These are phyloP conservation scores for Chrysopilus asiliformis DNA, from an alignment of 2,888 invertebrate genomes.

Conservation along the genomic window DNA sequence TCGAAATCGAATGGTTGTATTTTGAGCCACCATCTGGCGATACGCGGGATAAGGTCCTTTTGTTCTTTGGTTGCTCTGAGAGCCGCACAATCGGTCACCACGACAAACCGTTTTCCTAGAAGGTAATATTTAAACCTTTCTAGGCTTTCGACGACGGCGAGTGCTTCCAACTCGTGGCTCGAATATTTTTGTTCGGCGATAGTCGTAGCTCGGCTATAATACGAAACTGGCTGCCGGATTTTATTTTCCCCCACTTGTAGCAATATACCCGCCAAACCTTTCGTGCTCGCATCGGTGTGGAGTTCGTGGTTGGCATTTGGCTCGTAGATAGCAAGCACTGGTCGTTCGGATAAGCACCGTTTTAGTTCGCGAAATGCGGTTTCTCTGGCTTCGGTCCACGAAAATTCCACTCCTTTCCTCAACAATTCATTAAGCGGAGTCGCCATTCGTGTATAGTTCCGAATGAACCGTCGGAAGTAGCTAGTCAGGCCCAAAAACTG, in stretches of 20 bases:
- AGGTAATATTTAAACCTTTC: conserved; percentile 1
- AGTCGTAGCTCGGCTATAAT: conserved; percentile 13
- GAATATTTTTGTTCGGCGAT: conserved; percentile 15
- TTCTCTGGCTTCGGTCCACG: background rate
- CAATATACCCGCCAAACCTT: conserved; percentile 5
- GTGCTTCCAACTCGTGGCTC: conserved; percentile 18
- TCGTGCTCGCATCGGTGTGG: conserved; percentile 6
- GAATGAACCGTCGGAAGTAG: conserved; percentile 19
- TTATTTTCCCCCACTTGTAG: conserved; percentile 1
- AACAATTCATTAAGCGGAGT: conserved; percentile 15
- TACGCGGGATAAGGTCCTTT: background rate
- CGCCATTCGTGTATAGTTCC: conserved; percentile 14
- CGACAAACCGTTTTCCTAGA: background rate
- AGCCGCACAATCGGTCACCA: background rate
- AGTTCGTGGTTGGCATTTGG: conserved; percentile 5
- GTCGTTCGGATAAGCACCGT: background rate
- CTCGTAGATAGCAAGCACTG: background rate
- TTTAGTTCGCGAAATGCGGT: background rate
- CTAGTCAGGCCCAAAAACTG: conserved; percentile 20
- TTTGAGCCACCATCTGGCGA: no score
- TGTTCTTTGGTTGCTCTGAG: background rate
- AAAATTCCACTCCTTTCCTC: conserved; percentile 7
- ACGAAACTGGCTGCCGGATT: background rate
- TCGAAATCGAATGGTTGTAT: no score
- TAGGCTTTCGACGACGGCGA: background rate